These are phyloP conservation scores for Cyprinodon variegatus DNA, from an alignment of 2,113 vertebrate species.

Conservation along the genomic window DNA sequence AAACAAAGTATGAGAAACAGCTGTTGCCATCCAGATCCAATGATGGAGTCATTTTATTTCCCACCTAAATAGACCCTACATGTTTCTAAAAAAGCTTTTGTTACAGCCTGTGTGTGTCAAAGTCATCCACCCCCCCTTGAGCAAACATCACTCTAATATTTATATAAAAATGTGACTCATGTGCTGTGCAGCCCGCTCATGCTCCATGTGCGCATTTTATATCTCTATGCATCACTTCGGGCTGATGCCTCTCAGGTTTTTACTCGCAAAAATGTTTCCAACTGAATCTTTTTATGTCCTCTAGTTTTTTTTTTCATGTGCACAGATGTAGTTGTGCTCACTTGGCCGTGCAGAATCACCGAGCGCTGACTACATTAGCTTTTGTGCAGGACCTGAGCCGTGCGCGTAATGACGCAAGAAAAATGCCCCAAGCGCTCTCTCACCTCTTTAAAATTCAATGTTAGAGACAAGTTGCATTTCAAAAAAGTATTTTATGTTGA, in stretches of 20 bases:
- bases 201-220: not conserved
- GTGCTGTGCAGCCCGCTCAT: not conserved
- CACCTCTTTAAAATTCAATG: not conserved
- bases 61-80: not conserved
- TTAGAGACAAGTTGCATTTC: constrained; percentile 2
- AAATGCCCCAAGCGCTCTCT: constrained; percentile 34
- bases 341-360: constrained; percentile 10
- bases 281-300: not conserved
- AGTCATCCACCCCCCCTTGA: not conserved
- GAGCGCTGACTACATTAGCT: constrained; percentile 8
- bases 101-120: not conserved
- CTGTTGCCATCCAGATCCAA: no score
- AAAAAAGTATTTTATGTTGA: not conserved
- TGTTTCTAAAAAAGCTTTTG: not conserved
- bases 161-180: not conserved
- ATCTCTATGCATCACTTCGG: not conserved
- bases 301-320: not conserved
- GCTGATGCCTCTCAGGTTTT: not conserved
- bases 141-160: not conserved
- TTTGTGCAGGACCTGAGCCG: constrained; percentile 30
- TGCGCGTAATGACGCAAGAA: constrained; percentile 53
- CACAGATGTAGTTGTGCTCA: not conserved
- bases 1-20: no score
- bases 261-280: not conserved
- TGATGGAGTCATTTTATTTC: not conserved